These are phyloP conservation scores for Acronicta aceris DNA, from an alignment of 2,888 invertebrate genomes.

Conservation along the genomic window DNA sequence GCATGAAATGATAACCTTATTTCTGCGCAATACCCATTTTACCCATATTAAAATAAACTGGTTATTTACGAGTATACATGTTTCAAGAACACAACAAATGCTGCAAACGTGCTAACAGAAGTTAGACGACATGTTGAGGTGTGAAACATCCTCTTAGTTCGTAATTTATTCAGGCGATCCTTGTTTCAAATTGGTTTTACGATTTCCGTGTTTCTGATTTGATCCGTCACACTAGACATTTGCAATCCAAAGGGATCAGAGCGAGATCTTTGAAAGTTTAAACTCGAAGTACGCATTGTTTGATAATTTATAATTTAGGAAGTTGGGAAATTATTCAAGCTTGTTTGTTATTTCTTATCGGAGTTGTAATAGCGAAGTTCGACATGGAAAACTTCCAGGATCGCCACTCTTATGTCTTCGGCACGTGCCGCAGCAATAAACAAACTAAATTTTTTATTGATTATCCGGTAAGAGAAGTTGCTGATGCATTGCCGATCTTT, in stretches of 20 bases:
- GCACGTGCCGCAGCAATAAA: no score
- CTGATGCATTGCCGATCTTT: no score
- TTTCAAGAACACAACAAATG: no score
- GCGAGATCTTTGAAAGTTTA: conserved; percentile 34
- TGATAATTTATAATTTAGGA: background rate
- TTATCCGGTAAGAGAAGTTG: no score
- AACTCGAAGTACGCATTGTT: conserved; percentile 13
- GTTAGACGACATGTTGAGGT: background rate
- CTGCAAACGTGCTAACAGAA: no score
- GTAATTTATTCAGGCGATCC: conserved; percentile 50
- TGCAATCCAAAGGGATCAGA: conserved; percentile 25
- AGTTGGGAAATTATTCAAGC: background rate
- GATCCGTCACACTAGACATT: conserved; percentile 25
- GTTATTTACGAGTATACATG: no score
- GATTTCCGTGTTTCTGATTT: conserved; percentile 50
- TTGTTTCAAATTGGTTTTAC: conserved; percentile 52
- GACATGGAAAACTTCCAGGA: background rate
- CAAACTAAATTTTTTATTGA: no score
- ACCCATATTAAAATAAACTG: no score
- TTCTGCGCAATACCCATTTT: no score
- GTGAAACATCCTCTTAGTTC: conserved; percentile 15
- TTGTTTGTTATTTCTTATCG: background rate
- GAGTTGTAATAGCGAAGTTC: background rate
- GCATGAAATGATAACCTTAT: no score
- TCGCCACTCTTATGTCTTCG: no score